Base-by-base conservation (phyloP, 2,797 vertebrate species). In the Pantherophis vulpinus region DNA sequence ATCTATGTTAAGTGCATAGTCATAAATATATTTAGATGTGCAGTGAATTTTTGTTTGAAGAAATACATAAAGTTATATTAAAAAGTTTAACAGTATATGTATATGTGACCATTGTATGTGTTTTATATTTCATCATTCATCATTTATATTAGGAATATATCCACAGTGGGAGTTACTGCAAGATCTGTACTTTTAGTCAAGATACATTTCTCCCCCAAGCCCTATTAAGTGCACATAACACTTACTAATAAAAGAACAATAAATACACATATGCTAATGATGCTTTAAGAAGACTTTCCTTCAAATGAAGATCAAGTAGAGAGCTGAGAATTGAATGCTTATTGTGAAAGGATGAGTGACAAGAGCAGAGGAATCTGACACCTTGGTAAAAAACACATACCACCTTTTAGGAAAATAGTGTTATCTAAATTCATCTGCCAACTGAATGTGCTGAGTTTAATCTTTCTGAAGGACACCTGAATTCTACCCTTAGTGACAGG, bases 371-470 rank as follows among this genome's bases (percentile, higher is more conserved):
- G 37, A 59, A 54, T 51, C 60, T 32, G 47, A 86, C 74, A 90
- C 59, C 74, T 63, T 2, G 2, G 14, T 86, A 11, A 79, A 86
- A 42, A 55, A 74, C 18, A 18, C 25, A 10, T 14, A 16, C 74
- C 37, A 29, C 51, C 56, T 54, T 89, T 89, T 54, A 42, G 66
- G 51, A 70, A 60, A 92, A 92, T 25, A 12, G 66, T 89, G 47
- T 93, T 42, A 86, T 86, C 88, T 86, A 58, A 54, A 83, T 86
- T 93, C 23, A 56, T 37, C 74, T 90, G n/a, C 70, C 88, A 90
- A 90, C 58, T 86, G 42, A 54, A 90, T 79, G 32, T 29, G 18
- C 42, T 47, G 88, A 59, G 29, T 86, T 61, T 79, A 89, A 86
- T 29, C 74, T 63, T 90, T 93, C 51, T 42, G 88, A 66, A 86